Evolutionary conservation across 2,113 vertebrate genomes (phyloP), one percentile per base, ranked within the genome.

Genomic region (Spheniscus mendiculus): DNA sequence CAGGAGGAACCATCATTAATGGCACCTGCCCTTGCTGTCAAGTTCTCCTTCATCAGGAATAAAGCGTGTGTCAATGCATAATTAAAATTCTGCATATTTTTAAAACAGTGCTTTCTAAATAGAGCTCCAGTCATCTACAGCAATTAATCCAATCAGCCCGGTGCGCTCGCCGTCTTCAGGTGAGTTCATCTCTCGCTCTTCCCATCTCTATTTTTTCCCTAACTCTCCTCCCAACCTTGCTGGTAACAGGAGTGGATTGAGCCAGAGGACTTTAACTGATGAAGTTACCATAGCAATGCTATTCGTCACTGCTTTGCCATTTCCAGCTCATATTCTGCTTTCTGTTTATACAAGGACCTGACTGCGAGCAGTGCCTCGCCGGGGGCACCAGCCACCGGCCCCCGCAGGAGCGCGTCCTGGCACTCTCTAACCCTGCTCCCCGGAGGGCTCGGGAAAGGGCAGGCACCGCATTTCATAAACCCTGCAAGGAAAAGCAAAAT

Each of bases 201-300:
- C 87, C 82, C 10, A 0, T 11, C 88, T 80, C 85, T 82, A 1
- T 53, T 81, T 93, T 52, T 53, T 5, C 32, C 77, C 59, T 9
- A 0, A 15, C 71, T 87, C 89, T 72, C 62, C 66, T 83, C 80
- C 73, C 81, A 91, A 17, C 77, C 55, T 11, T 10, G n/a, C 93
- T 62, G 77, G 74, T 32, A 78, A 45, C 50, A 6, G 67, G 79
- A 78, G 87, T 0, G 29, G 81, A 71, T 81, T 44, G 90, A 95
- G 91, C 74, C n/a, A 18, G 93, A 90, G 90, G 79, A 72, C 32
- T 65, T 61, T n/a, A 73, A 63, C 77, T 32, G 88, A 93, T 93
- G 70, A 59, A 87, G 97, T 97, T 97, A 70, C 97, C 96, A 97
- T 96, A 96, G 95, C 94, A 90, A 96, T 97, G 92, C 90, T 42